Percentiles rank a stretch among this genome's conserved stretches.
Evolutionary conservation across 2,888 invertebrate genomes (phyloP).

Genomic region (Nephrocerus scutellatus): DNA sequence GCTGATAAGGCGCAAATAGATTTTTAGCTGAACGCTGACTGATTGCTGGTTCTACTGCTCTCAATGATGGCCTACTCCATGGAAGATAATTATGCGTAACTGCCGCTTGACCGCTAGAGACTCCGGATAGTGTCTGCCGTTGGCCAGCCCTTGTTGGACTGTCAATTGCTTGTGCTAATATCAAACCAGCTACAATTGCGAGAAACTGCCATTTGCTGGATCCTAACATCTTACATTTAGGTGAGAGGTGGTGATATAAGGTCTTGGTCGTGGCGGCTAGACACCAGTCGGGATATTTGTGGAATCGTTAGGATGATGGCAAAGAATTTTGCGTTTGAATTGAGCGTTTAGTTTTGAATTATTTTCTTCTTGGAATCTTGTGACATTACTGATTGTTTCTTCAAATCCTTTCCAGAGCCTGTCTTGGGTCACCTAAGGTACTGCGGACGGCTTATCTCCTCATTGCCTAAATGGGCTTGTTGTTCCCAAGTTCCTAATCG

Average conservation of each 20-base stretch:
- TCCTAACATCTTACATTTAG: constrained; percentile 48
- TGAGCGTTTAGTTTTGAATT: too few relatives aligned
- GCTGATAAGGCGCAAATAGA: constrained; percentile 44
- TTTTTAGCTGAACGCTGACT: constrained; percentile 37
- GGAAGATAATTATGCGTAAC: too few relatives aligned
- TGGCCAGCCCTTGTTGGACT: constrained; percentile 23
- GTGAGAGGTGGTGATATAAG: constrained; percentile 11
- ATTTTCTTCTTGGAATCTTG: too few relatives aligned
- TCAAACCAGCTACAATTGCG: constrained; percentile 36
- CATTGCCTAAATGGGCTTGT: too few relatives aligned
- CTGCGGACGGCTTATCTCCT: too few relatives aligned
- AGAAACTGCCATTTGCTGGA: constrained; percentile 40
- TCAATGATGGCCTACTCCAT: constrained; percentile 3
- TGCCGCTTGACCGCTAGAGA: constrained; percentile 4
- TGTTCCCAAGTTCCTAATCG: too few relatives aligned
- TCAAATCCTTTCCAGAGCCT: too few relatives aligned
- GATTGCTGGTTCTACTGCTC: constrained; percentile 10
- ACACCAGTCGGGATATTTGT: not conserved
- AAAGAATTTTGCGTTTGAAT: too few relatives aligned
- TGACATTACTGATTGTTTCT: too few relatives aligned
- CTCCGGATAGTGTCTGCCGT: constrained; percentile 14
- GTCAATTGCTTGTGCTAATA: constrained; percentile 33
- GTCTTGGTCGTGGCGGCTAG: not conserved
- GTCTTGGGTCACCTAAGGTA: too few relatives aligned
- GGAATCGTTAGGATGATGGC: too few relatives aligned